Conservation (phyloP, 2,888 invertebrate genomes). For the Drosophila niveifrons region DNA sequence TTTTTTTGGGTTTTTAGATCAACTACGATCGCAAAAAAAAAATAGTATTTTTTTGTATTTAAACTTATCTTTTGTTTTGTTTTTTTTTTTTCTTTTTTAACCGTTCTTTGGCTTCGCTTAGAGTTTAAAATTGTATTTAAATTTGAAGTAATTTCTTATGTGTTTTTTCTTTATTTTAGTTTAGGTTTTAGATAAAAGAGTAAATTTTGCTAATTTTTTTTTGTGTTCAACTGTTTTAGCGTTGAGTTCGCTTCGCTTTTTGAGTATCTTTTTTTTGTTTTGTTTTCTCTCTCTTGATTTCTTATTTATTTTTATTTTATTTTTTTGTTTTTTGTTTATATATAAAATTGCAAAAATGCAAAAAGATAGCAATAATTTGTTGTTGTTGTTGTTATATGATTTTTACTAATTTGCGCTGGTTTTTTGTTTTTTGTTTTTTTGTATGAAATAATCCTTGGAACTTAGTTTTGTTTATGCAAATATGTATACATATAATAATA, state of each 20-base stretch:
- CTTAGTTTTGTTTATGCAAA: constrained; percentile 78
- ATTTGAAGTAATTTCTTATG: constrained; percentile 68
- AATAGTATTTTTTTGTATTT: constrained; percentile 63
- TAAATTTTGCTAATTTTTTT: constrained; percentile 84
- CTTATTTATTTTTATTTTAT: constrained; percentile 11
- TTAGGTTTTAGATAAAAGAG: constrained; percentile 83
- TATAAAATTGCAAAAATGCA: constrained; percentile 86
- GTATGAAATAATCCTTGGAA: constrained; percentile 80
- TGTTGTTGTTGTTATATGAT: constrained; percentile 61
- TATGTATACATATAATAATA: constrained; percentile 64
- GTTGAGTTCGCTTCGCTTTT: constrained; percentile 35
- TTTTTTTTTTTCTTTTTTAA: constrained; percentile 50
- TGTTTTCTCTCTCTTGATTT: background rate
- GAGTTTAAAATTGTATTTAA: constrained; percentile 77
- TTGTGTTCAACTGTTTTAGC: constrained; percentile 43
- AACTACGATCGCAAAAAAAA: constrained; percentile 79
- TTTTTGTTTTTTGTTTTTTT: constrained; percentile 58
- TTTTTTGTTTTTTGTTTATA: constrained; percentile 60
- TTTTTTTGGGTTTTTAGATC: constrained; percentile 77
- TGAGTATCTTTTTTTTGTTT: constrained; percentile 3
- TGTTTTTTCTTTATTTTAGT: constrained; percentile 46
- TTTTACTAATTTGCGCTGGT: constrained; percentile 76
- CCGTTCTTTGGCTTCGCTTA: constrained; percentile 72
- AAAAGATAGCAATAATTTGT: constrained; percentile 84
- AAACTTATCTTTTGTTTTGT: constrained; percentile 35